These are phyloP conservation scores for Periophthalmus magnuspinnatus DNA, from an alignment of 2,797 vertebrate genomes.

Conservation along the genomic window DNA sequence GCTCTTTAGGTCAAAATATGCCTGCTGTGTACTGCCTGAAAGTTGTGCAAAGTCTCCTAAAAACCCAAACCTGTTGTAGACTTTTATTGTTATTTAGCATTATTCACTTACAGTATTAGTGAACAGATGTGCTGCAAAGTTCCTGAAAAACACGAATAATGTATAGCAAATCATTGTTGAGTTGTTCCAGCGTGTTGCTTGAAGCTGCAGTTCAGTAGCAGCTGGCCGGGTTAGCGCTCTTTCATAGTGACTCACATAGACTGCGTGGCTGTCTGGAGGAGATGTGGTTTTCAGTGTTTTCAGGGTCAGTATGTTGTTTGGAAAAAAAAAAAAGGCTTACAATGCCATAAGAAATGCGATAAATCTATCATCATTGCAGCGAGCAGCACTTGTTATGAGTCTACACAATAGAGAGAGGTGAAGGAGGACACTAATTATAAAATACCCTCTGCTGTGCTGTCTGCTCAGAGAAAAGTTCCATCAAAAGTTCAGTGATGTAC, in stretches of 20 bases:
- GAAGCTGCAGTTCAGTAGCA: constrained; percentile 42
- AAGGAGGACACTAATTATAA: not conserved
- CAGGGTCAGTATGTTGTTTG: constrained; percentile 61
- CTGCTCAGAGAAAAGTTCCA: not conserved
- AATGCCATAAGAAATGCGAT: constrained; percentile 39
- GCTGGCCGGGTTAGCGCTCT: constrained; percentile 63
- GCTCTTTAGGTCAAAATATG: too few species aligned
- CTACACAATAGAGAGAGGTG: constrained; percentile 10
- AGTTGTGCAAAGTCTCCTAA: too few species aligned
- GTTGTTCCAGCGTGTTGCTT: constrained; percentile 33
- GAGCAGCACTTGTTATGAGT: constrained; percentile 31
- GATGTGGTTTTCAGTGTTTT: constrained; percentile 59
- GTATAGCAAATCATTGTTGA: constrained; percentile 19
- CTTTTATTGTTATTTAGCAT: not conserved
- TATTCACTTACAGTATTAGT: not conserved
- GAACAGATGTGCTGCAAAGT: constrained; percentile 31
- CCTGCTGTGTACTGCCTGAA: too few species aligned
- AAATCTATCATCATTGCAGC: constrained; percentile 5
- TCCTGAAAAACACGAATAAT: constrained; percentile 15
- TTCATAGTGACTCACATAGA: constrained; percentile 70
- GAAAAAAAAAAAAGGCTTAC: constrained; percentile 35
- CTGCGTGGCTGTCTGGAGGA: constrained; percentile 64
- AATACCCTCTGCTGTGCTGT: not conserved
- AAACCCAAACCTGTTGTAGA: too few species aligned
- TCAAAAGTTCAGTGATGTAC: not conserved